phyloP scores from a whole-genome alignment of 2,113 vertebrate species.

The Leptocoma aspasia region DNA sequence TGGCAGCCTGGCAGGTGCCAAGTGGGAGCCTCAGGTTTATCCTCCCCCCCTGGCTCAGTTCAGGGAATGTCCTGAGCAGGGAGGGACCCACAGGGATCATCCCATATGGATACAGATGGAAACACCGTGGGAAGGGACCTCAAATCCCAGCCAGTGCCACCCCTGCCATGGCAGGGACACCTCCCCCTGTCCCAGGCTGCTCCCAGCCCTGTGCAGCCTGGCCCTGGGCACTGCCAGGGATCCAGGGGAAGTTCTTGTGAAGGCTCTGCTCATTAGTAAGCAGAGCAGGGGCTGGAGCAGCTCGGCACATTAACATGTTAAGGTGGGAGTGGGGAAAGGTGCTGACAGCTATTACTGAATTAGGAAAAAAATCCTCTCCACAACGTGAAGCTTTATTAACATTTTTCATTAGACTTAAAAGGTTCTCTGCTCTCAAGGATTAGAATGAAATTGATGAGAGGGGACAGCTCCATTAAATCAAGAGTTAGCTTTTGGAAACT shows the following conservation, averaged over 20 bases:
- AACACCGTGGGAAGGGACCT: too few species aligned
- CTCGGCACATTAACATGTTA: background rate
- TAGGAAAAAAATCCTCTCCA: background rate
- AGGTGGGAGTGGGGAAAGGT: slow-evolving; percentile 19
- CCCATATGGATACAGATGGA: too few species aligned
- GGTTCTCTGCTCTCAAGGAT: slow-evolving; percentile 1
- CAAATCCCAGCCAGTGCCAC: fast-evolving
- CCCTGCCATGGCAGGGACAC: background rate
- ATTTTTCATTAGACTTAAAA: slow-evolving; percentile 1
- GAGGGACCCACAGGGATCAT: fast-evolving
- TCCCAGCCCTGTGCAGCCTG: background rate
- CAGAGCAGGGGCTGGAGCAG: slow-evolving; percentile 8
- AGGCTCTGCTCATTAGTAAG: background rate
- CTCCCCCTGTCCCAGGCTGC: background rate
- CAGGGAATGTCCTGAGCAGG: background rate
- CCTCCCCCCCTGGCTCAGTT: background rate
- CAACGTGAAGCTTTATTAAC: background rate
- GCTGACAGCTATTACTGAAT: slow-evolving; percentile 40
- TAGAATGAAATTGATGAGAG: slow-evolving; percentile 2
- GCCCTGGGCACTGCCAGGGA: background rate
- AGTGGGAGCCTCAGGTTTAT: background rate
- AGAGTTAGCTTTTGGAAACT: background rate
- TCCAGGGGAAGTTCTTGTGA: background rate
- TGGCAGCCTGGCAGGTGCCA: fast-evolving
- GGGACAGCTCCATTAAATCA: background rate